Percentiles rank a stretch among this genome's conserved stretches.
Conservation (phyloP, 2,113 vertebrate genomes). For the Calidris pugnax region DNA sequence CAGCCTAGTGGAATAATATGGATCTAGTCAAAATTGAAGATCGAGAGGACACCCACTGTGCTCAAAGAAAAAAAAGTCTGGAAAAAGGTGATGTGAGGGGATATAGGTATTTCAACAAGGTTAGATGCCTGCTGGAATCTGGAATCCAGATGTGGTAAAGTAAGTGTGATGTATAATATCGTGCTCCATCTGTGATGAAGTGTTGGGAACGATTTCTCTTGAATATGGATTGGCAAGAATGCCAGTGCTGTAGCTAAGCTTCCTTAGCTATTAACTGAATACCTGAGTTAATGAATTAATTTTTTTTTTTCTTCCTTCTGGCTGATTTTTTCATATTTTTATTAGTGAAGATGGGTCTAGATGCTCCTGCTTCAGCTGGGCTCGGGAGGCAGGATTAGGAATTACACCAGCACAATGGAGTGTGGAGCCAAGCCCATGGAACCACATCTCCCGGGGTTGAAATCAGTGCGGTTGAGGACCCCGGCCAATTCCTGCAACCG, state of each 20-base stretch:
- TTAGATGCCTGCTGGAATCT: neutral
- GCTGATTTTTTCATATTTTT: neutral
- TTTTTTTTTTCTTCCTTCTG: neutral
- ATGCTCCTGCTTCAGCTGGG: neutral
- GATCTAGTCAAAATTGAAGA: accelerated
- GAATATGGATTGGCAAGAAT: neutral
- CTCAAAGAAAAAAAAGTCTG: neutral
- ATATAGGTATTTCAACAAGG: neutral
- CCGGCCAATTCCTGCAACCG: accelerated
- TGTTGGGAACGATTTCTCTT: neutral
- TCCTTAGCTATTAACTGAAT: neutral
- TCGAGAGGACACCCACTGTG: accelerated
- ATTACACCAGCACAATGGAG: neutral
- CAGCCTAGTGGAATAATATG: neutral
- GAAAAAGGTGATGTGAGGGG: neutral
- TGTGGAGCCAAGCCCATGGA: neutral
- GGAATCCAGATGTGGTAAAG: neutral
- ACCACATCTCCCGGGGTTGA: too few species aligned
- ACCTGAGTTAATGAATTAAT: neutral
- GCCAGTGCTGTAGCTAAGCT: neutral
- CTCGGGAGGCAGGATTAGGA: neutral
- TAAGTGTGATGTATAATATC: too few species aligned
- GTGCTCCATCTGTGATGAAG: neutral
- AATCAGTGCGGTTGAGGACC: accelerated
- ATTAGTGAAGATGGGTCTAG: neutral